A percentile compares a stretch with the other conserved stretches of the same genome.
These are phyloP conservation scores for Nineta flava DNA, from an alignment of 2,888 invertebrate species.

Conservation along the genomic window DNA sequence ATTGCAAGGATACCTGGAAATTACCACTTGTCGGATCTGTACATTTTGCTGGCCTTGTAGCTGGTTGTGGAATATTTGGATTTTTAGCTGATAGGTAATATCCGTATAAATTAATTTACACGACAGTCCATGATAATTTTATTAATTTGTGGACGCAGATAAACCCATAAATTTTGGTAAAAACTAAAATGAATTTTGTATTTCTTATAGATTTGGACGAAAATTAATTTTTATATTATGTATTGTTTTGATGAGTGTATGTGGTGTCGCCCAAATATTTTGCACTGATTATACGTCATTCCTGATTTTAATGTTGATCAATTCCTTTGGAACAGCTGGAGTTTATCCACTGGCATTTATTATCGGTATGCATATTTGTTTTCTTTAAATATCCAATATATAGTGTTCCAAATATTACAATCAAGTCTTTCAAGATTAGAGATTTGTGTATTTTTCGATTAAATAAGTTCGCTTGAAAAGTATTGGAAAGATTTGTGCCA, in stretches of 20 bases:
- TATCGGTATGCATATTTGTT: conserved; percentile 21
- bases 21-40: conserved; percentile 41
- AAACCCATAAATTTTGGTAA: too few relatives aligned
- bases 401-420: too few relatives aligned
- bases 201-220: conserved; percentile 38
- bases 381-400: too few relatives aligned
- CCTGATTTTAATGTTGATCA: conserved; percentile 33
- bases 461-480: too few relatives aligned
- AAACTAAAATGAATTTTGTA: too few relatives aligned
- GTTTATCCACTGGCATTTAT: conserved; percentile 44
- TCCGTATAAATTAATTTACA: too few relatives aligned
- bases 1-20: conserved; percentile 41
- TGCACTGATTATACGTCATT: conserved; percentile 36
- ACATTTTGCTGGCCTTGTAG: conserved; percentile 44
- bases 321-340: conserved; percentile 42
- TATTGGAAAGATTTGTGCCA: too few relatives aligned
- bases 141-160: too few relatives aligned
- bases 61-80: conserved; percentile 41
- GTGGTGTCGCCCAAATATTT: conserved; percentile 36
- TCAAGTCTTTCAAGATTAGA: too few relatives aligned
- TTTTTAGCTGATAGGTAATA: conserved; percentile 41
- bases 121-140: too few relatives aligned
- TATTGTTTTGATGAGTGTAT: conserved; percentile 37
- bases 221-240: conserved; percentile 39
- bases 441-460: too few relatives aligned